A percentile compares a stretch with the other conserved stretches of the same genome.
Conservation (phyloP, 2,888 invertebrate species). For the Machimus atricapillus region DNA sequence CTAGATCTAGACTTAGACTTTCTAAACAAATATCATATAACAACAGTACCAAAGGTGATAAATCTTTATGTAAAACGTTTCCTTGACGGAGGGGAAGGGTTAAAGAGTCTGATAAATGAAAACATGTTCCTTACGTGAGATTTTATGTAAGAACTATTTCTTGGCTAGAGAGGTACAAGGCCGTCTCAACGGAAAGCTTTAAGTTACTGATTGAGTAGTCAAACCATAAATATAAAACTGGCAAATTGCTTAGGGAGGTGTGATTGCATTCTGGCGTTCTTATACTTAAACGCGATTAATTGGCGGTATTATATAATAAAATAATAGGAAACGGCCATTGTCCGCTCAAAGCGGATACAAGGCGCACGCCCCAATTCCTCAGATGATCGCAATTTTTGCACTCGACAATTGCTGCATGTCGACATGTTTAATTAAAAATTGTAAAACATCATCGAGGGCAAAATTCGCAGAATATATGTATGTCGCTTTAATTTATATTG, state of each 20-base stretch:
- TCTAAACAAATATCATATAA: neutral
- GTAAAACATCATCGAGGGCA: neutral
- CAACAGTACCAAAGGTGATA: neutral
- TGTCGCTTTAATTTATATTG: neutral
- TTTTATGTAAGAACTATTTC: neutral
- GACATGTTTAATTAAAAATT: neutral
- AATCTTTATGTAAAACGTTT: neutral
- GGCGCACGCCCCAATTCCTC: neutral
- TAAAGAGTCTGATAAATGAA: neutral
- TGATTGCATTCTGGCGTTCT: neutral
- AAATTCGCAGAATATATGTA: neutral
- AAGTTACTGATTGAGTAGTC: neutral
- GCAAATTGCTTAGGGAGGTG: neutral
- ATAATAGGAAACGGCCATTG: neutral
- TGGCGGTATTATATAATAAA: neutral
- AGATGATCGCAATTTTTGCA: neutral
- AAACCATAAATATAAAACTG: neutral
- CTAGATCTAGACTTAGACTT: neutral
- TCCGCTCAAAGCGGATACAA: neutral
- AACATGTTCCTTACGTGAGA: neutral
- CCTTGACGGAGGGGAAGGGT: neutral
- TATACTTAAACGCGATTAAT: neutral
- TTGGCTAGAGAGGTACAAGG: neutral
- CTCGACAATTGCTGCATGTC: neutral
- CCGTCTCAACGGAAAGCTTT: neutral